phyloP scores from a whole-genome alignment of 2,797 vertebrate genomes.

The Rousettus madagascariensis region DNA sequence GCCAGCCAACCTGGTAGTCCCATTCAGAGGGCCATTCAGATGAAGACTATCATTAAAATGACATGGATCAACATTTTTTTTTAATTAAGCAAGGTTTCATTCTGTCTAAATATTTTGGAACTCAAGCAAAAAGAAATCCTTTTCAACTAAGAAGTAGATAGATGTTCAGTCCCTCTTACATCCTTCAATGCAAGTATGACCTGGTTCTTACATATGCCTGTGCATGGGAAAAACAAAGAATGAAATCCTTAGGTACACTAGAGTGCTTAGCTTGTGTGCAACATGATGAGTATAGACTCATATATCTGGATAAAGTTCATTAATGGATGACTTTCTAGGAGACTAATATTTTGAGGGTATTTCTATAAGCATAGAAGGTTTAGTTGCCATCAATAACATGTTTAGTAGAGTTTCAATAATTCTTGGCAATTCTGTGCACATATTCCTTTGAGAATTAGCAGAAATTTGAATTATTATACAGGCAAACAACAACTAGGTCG shows the following conservation, averaged over 20 bases:
- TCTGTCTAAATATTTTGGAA: slow-evolving; percentile 40
- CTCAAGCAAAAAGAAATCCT: neutral
- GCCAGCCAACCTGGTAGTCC: neutral
- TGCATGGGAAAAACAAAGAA: neutral
- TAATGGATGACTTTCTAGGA: slow-evolving; percentile 33
- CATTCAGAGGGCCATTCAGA: slow-evolving; percentile 6
- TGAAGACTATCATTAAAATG: slow-evolving; percentile 49
- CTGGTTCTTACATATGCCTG: neutral
- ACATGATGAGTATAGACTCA: neutral
- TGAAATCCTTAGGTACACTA: neutral
- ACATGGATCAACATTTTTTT: slow-evolving; percentile 32
- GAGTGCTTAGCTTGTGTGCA: neutral
- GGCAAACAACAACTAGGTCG: neutral
- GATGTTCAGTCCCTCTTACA: neutral
- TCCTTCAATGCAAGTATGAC: neutral
- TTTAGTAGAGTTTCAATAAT: slow-evolving; percentile 27
- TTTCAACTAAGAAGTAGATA: slow-evolving; percentile 38
- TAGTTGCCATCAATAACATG: neutral
- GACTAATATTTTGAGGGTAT: neutral
- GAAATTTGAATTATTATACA: neutral
- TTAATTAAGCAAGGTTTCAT: slow-evolving; percentile 28
- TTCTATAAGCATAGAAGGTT: slow-evolving; percentile 7
- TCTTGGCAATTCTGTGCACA: slow-evolving; percentile 30
- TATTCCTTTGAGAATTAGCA: slow-evolving; percentile 5
- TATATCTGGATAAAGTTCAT: neutral